These are phyloP conservation scores for Fulica atra DNA, from an alignment of 2,113 vertebrate species.

Conservation along the genomic window DNA sequence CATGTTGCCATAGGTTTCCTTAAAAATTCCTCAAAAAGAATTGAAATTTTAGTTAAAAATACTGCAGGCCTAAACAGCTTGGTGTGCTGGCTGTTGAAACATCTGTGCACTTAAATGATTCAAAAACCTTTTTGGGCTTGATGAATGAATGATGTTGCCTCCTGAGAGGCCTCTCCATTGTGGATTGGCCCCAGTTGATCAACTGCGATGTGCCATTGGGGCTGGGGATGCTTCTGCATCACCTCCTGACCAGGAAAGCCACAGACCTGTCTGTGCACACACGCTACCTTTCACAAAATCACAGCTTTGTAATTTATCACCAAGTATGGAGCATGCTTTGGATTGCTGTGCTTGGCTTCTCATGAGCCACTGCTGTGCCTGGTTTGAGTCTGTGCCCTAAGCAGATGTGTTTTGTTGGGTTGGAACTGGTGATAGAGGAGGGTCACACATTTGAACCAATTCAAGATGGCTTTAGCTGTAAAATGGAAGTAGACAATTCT, in stretches of 20 bases:
- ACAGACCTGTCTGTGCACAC: neutral
- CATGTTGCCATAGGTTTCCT: neutral
- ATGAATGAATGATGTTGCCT: neutral
- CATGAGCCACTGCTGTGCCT: neutral
- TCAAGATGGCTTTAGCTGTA: neutral
- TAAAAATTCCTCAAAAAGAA: neutral
- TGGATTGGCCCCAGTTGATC: neutral
- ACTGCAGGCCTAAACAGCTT: neutral
- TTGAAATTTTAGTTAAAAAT: neutral
- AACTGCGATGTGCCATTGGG: neutral
- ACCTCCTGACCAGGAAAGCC: neutral
- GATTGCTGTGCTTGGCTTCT: neutral
- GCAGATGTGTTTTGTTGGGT: neutral
- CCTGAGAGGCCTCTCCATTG: neutral
- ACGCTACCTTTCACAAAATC: neutral
- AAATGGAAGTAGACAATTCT: neutral
- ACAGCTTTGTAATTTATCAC: neutral
- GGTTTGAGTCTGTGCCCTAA: neutral
- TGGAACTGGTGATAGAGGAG: neutral
- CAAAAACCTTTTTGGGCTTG: neutral
- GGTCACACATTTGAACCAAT: neutral
- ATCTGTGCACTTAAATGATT: fast-evolving
- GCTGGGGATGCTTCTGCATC: neutral
- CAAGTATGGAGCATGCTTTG: neutral
- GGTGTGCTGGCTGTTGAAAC: neutral